A percentile compares a stretch with the other conserved stretches of the same genome.
Conservation (phyloP, 2,797 vertebrate species). For the Xiphophorus birchmanni region DNA sequence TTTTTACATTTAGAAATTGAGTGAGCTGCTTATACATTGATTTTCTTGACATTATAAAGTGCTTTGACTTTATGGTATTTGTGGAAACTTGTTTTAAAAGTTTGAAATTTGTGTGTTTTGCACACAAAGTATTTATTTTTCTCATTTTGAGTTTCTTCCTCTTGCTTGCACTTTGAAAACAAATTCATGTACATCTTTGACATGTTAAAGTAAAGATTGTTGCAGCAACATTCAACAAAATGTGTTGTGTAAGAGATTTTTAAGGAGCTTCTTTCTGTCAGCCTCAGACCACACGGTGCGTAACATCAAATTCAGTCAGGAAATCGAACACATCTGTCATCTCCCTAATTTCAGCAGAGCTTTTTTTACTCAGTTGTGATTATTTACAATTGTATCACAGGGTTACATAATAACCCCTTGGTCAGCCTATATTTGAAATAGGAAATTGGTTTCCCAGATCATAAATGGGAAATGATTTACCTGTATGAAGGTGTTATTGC, state of each 20-base stretch:
- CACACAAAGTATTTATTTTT: neutral
- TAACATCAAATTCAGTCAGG: neutral
- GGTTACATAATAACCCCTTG: neutral
- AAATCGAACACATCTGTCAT: neutral
- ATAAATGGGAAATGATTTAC: neutral
- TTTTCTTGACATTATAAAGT: neutral
- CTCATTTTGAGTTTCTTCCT: neutral
- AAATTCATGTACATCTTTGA: neutral
- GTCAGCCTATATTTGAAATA: neutral
- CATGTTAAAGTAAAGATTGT: neutral
- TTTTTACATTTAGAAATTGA: neutral
- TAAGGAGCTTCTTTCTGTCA: neutral
- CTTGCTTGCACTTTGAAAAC: neutral
- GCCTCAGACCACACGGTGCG: neutral
- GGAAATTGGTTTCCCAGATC: neutral
- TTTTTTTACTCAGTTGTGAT: neutral
- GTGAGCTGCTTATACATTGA: neutral
- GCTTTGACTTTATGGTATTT: neutral
- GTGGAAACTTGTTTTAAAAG: neutral
- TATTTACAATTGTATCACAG: neutral
- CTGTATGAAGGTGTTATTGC: neutral
- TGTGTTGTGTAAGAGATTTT: slow-evolving; percentile 1
- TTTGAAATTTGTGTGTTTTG: neutral
- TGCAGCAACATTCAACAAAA: slow-evolving; percentile 10
- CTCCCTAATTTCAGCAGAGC: neutral